These are phyloP conservation scores for Microcaecilia unicolor DNA, from an alignment of 2,797 vertebrate species.

Conservation along the genomic window DNA sequence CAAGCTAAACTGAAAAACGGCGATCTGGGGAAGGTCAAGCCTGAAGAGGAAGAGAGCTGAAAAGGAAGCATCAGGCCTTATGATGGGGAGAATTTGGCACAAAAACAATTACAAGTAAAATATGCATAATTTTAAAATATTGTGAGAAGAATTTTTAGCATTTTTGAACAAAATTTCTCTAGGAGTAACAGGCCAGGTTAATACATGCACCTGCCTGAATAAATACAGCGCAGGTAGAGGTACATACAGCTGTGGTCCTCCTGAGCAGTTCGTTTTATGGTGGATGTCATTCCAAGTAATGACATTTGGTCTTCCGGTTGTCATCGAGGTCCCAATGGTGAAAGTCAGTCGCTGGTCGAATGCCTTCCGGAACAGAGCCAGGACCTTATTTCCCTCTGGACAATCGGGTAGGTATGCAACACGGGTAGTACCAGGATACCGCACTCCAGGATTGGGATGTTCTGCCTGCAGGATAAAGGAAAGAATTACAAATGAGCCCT, in stretches of 20 bases:
- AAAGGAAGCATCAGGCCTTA: no score
- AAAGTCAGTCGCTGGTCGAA: slow-evolving; percentile 92
- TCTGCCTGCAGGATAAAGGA: slow-evolving; percentile 58
- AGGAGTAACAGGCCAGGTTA: not conserved
- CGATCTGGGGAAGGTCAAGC: no score
- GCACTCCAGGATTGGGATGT: slow-evolving; percentile 85
- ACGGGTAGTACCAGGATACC: slow-evolving; percentile 85
- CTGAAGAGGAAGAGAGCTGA: no score
- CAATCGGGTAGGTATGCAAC: slow-evolving; percentile 93
- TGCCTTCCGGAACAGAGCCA: slow-evolving; percentile 79
- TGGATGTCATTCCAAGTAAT: slow-evolving; percentile 96
- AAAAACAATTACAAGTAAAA: no score
- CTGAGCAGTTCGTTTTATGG: slow-evolving; percentile 91
- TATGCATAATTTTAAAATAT: no score
- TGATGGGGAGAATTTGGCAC: no score
- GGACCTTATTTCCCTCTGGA: slow-evolving; percentile 84
- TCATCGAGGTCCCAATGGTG: slow-evolving; percentile 91
- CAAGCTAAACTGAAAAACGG: no score
- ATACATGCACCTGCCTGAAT: not conserved
- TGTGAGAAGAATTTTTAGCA: no score
- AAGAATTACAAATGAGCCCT: not conserved
- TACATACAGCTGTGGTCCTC: slow-evolving; percentile 82
- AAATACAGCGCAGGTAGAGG: no score
- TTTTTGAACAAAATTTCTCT: not conserved
- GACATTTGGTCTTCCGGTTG: slow-evolving; percentile 89